Conservation (phyloP, 2,797 vertebrate genomes). For the Gobionotothen gibberifrons region DNA sequence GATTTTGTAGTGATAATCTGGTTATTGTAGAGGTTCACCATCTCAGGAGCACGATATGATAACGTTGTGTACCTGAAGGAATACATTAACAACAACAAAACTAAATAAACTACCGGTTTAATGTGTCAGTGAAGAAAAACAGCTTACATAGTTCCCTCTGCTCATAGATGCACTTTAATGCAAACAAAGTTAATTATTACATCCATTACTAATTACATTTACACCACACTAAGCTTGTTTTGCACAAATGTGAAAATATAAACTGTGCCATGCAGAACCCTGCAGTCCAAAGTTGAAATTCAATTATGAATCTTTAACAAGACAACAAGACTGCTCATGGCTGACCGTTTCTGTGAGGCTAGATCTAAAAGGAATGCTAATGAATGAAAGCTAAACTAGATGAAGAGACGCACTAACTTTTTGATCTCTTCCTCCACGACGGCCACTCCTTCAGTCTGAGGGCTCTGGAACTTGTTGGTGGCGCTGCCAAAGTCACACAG, state of each 20-base stretch:
- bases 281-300: neutral
- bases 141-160: neutral
- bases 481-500: conserved; percentile 98
- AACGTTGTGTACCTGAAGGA: conserved; percentile 93
- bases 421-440: conserved; percentile 97
- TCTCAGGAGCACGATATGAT: conserved; percentile 97
- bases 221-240: neutral
- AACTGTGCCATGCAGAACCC: neutral
- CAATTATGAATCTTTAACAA: neutral
- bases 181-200: neutral
- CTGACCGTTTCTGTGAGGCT: conserved; percentile 9
- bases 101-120: neutral
- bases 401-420: conserved; percentile 86
- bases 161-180: neutral
- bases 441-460: conserved; percentile 93
- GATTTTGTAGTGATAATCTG: conserved; percentile 97
- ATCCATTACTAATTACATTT: neutral
- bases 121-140: neutral
- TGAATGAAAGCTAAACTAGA: conserved; percentile 13
- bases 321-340: conserved; percentile 6
- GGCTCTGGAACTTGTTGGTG: conserved; percentile 96
- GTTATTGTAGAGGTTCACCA: conserved; percentile 98
- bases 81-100: neutral
- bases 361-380: conserved; percentile 2
- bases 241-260: neutral